Evolutionary conservation across 2,888 invertebrate species (phyloP).

Genomic region (Drosophila ustulata): DNA sequence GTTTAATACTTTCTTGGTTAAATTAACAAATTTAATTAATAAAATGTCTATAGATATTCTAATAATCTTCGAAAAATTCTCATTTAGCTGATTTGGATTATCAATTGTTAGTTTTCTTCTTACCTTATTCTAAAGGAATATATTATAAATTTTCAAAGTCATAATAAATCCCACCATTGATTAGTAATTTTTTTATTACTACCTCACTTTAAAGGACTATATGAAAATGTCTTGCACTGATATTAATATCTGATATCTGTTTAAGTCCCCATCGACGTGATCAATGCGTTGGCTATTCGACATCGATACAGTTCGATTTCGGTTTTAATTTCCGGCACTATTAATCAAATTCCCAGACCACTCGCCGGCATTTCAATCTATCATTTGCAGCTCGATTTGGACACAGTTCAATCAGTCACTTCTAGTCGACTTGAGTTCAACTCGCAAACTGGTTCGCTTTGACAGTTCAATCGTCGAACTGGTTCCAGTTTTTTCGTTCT

Average conservation of each 20-base stretch:
- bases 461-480: constrained; percentile 3
- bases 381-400: neutral
- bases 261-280: neutral
- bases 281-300: neutral
- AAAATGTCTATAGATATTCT: no score
- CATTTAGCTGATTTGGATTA: no score
- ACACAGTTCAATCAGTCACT: neutral
- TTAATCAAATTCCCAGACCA: neutral
- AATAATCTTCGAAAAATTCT: no score
- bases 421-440: neutral
- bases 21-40: no score
- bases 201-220: neutral
- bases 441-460: neutral
- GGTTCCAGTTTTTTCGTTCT: neutral
- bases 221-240: neutral
- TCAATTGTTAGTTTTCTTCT: no score
- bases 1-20: no score
- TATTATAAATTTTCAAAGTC: no score
- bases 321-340: neutral
- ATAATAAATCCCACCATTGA: neutral
- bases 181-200: no score
- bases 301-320: neutral
- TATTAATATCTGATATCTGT: no score
- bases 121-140: no score
- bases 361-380: neutral